These are phyloP conservation scores for Prenolepis imparis DNA, from an alignment of 2,888 invertebrate genomes.

Conservation along the genomic window DNA sequence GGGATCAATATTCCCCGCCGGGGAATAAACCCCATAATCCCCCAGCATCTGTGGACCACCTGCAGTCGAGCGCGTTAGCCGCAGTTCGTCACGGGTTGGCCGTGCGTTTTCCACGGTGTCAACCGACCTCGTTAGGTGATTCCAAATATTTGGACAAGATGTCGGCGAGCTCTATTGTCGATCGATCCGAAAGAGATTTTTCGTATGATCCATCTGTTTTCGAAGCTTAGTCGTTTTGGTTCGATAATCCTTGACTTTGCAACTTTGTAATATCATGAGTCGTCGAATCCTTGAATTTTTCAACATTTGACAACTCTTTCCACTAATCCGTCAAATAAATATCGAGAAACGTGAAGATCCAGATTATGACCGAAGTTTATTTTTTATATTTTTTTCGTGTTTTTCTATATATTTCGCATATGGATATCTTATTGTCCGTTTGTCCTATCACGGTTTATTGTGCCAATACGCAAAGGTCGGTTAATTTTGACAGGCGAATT, in stretches of 20 bases:
- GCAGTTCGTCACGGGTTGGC: constrained; percentile 83
- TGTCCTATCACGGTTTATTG: neutral
- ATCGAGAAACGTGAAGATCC: neutral
- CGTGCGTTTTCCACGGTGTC: constrained; percentile 76
- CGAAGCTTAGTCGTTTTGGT: neutral
- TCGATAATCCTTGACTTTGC: constrained; percentile 26
- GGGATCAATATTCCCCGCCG: constrained; percentile 85
- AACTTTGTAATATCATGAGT: constrained; percentile 23
- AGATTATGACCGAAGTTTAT: neutral
- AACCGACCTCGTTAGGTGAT: constrained; percentile 65
- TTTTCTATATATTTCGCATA: neutral
- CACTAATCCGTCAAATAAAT: neutral
- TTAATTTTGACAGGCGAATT: constrained; percentile 17
- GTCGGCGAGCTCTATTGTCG: constrained; percentile 70
- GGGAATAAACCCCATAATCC: constrained; percentile 85
- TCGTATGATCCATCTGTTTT: constrained; percentile 1
- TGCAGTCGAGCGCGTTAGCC: constrained; percentile 83
- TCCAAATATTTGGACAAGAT: constrained; percentile 84
- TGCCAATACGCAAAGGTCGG: constrained; percentile 21
- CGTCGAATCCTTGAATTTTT: neutral
- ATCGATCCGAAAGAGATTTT: constrained; percentile 35
- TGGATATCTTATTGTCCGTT: constrained; percentile 8
- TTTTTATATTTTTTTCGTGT: neutral
- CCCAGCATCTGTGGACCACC: constrained; percentile 85
- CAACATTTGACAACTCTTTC: neutral